phyloP scores from a whole-genome alignment of 2,888 invertebrate genomes.

The Leptopilina myrica region DNA sequence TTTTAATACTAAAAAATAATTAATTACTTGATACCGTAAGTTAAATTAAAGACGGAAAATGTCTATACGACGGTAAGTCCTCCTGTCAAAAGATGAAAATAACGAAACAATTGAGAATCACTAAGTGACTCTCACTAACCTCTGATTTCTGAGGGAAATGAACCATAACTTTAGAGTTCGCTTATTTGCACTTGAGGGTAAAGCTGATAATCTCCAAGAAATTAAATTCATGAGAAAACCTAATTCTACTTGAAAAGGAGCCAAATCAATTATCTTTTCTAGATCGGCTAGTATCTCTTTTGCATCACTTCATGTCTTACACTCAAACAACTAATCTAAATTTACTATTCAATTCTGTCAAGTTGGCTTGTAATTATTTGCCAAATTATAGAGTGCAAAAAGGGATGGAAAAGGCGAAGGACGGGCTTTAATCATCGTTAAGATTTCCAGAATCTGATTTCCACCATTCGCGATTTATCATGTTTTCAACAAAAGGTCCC shows the following conservation, averaged over 20 bases:
- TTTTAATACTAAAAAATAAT: too few relatives aligned
- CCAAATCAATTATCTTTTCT: conserved; percentile 20
- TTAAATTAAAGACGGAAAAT: too few relatives aligned
- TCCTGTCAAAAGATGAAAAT: not conserved
- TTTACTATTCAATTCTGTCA: conserved; percentile 31
- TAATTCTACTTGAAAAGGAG: not conserved
- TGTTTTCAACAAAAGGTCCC: conserved; percentile 1
- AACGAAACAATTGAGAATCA: too few relatives aligned
- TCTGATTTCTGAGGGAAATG: not conserved
- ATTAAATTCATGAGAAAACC: conserved; percentile 1
- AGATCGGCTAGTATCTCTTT: conserved; percentile 20
- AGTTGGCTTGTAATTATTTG: conserved; percentile 8
- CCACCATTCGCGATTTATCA: not conserved
- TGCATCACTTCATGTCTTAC: conserved; percentile 4
- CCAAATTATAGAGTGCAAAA: conserved; percentile 7
- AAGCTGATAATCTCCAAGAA: not conserved
- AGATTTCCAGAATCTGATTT: conserved; percentile 16
- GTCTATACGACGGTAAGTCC: too few relatives aligned
- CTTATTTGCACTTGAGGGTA: conserved; percentile 3
- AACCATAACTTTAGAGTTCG: not conserved
- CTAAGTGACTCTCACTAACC: not conserved
- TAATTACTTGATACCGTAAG: too few relatives aligned
- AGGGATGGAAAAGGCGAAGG: not conserved
- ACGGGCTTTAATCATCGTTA: conserved; percentile 24
- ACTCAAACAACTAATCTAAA: conserved; percentile 8